Percentiles rank a stretch among this genome's conserved stretches.
Conservation (phyloP, 2,797 vertebrate species). For the Anabas testudineus region DNA sequence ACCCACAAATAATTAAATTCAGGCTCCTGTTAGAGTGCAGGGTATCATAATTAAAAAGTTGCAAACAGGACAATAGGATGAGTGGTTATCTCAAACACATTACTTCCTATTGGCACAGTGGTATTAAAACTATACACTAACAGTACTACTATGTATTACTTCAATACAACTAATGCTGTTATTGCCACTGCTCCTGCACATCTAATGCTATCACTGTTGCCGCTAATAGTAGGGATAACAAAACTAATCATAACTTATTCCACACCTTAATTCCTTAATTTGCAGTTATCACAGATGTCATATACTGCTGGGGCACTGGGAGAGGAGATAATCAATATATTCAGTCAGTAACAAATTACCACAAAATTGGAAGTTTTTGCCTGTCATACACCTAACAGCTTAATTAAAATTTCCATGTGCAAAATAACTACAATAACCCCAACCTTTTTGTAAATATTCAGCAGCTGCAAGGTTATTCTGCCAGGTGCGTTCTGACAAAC, state of each 20-base stretch:
- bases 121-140: neutral
- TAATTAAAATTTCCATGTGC: slow-evolving; percentile 22
- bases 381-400: slow-evolving; percentile 4
- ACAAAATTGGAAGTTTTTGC: slow-evolving; percentile 44
- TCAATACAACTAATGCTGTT: neutral
- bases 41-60: neutral
- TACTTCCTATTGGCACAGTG: neutral
- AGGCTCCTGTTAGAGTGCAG: neutral
- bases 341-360: slow-evolving; percentile 45
- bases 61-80: neutral
- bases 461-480: neutral
- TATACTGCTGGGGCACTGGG: slow-evolving; percentile 13
- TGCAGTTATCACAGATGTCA: slow-evolving; percentile 21
- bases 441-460: slow-evolving; percentile 4
- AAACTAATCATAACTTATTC: neutral
- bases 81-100: neutral
- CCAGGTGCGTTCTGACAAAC: neutral
- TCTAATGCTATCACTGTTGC: neutral
- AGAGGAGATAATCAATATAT: slow-evolving; percentile 45
- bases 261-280: slow-evolving; percentile 11
- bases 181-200: neutral
- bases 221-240: neutral
- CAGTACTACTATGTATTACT: neutral
- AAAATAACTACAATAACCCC: slow-evolving; percentile 20
- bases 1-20: neutral